Evolutionary conservation across 2,797 vertebrate genomes (phyloP).

Genomic region (Galaxias olidus): DNA sequence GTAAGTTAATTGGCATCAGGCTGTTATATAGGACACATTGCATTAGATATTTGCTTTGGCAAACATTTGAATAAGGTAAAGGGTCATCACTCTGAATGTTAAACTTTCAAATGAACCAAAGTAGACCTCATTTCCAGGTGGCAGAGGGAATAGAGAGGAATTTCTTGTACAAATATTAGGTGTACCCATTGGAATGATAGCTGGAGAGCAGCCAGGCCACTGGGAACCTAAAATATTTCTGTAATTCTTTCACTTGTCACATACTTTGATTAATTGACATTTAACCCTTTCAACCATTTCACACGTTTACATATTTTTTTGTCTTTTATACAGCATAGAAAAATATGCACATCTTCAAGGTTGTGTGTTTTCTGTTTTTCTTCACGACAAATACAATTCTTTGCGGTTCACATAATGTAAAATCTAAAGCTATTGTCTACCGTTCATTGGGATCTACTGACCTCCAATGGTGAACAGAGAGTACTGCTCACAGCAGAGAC

Average conservation of each 20-base stretch:
- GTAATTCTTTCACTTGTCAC: background rate
- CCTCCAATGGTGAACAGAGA: conserved; percentile 26
- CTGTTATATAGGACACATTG: background rate
- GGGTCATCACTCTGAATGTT: conserved; percentile 3
- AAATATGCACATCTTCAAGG: too few species aligned
- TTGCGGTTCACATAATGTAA: too few species aligned
- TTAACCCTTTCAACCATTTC: too few species aligned
- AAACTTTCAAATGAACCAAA: background rate
- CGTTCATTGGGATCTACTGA: conserved; percentile 25
- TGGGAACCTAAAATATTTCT: conserved; percentile 36
- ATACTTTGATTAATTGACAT: too few species aligned
- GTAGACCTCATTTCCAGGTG: conserved; percentile 10
- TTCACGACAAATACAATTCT: too few species aligned
- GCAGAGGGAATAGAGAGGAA: conserved; percentile 22
- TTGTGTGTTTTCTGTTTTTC: too few species aligned
- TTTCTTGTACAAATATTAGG: conserved; percentile 41
- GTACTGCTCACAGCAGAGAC: conserved; percentile 9
- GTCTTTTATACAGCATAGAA: too few species aligned
- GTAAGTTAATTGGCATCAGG: too few species aligned
- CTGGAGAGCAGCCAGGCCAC: conserved; percentile 26
- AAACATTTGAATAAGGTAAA: conserved; percentile 3
- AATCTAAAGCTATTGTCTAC: too few species aligned
- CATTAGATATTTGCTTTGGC: background rate
- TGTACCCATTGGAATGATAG: conserved; percentile 33
- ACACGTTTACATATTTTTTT: too few species aligned